Conservation (phyloP, 2,888 invertebrate genomes). For the Chrysodeixis includens region DNA sequence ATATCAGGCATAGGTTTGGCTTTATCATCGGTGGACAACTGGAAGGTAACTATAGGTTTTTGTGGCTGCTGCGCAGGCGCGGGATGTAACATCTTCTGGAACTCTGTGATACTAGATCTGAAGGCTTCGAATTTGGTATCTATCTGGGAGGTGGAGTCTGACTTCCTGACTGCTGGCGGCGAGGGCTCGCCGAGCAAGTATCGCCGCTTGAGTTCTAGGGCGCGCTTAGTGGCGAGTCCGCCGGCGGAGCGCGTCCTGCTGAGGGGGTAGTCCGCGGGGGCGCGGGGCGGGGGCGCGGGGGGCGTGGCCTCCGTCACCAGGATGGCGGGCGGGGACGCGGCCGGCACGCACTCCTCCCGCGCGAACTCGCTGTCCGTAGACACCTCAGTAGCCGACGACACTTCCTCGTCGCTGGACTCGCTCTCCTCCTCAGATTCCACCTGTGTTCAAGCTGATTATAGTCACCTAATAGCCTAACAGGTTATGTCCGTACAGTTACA, state of each 20-base stretch:
- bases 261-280: slow-evolving; percentile 92
- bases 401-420: slow-evolving; percentile 92
- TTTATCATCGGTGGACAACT: slow-evolving; percentile 75
- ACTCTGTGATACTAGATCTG: slow-evolving; percentile 95
- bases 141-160: slow-evolving; percentile 94
- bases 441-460: slow-evolving; percentile 65
- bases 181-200: slow-evolving; percentile 94
- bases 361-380: slow-evolving; percentile 98
- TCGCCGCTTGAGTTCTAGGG: slow-evolving; percentile 95
- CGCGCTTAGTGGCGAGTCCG: slow-evolving; percentile 96
- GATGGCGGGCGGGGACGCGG: slow-evolving; percentile 93
- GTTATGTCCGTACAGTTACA: slow-evolving; percentile 10
- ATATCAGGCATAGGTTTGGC: slow-evolving; percentile 90
- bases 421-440: slow-evolving; percentile 88
- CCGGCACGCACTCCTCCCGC: slow-evolving; percentile 92
- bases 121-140: slow-evolving; percentile 96
- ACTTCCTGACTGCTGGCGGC: slow-evolving; percentile 93
- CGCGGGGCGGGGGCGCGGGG: slow-evolving; percentile 90
- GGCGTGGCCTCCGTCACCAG: slow-evolving; percentile 94
- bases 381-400: slow-evolving; percentile 97
- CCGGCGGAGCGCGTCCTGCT: slow-evolving; percentile 96
- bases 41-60: slow-evolving; percentile 72
- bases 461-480: slow-evolving; percentile 18
- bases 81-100: slow-evolving; percentile 95
- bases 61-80: slow-evolving; percentile 83